Percentiles rank a stretch among this genome's conserved stretches.
Conservation (phyloP, 2,797 vertebrate species). For the Varecia variegata region DNA sequence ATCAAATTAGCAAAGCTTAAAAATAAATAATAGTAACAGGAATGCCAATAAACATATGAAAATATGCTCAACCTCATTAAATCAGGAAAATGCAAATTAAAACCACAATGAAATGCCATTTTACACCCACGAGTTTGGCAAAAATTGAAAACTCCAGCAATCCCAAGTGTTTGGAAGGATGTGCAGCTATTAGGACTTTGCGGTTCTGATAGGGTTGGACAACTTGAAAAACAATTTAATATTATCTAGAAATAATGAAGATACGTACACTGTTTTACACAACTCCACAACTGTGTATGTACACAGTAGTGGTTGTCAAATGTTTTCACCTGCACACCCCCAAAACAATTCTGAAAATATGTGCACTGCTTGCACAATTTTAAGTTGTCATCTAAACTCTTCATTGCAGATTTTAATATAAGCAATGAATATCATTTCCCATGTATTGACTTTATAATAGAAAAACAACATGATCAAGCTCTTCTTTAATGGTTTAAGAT, state of each 20-base stretch:
- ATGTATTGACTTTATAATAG: background rate
- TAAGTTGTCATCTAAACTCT: background rate
- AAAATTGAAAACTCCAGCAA: slow-evolving; percentile 36
- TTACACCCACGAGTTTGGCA: slow-evolving; percentile 63
- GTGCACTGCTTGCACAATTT: background rate
- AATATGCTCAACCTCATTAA: slow-evolving; percentile 77
- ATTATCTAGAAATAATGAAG: background rate
- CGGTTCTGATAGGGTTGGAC: background rate
- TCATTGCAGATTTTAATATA: background rate
- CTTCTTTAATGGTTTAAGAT: background rate
- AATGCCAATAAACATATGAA: slow-evolving; percentile 76
- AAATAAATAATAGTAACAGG: slow-evolving; percentile 76
- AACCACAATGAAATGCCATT: slow-evolving; percentile 60
- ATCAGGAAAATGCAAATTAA: slow-evolving; percentile 72
- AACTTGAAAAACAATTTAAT: background rate
- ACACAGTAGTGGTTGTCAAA: background rate
- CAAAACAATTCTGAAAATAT: background rate
- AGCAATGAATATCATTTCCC: background rate
- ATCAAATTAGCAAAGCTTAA: slow-evolving; percentile 78
- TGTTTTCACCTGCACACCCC: background rate
- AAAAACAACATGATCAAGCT: background rate
- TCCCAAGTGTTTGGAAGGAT: background rate
- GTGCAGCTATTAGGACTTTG: background rate
- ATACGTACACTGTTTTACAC: background rate
- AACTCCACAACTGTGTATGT: background rate